Base-by-base conservation (phyloP, 2,797 vertebrate species). In the Heterohyrax brucei region DNA sequence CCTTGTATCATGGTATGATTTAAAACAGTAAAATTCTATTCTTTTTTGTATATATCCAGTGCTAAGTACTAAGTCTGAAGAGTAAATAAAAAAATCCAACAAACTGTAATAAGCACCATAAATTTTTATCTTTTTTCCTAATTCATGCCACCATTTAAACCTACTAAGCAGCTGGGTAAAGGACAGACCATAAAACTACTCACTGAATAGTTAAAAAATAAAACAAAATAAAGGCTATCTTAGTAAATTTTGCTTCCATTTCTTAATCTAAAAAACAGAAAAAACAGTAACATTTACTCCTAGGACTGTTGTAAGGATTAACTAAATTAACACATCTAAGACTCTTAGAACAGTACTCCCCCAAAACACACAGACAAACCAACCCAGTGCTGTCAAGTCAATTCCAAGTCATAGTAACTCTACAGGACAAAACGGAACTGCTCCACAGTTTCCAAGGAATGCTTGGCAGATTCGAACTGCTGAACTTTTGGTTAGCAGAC, bases 21-120 rank as follows among this genome's bases (percentile, higher is more conserved):
- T 50, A 68, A 33, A 12, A 93, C 5, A 90, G 78, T 66, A 91
- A 94, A 77, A 93, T 64, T 10, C 14, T 94, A 72, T 33, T 86
- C 50, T 95, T 77, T 96, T 92, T 90, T 81, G 77, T 26, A 7
- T 30, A 77, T 78, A 89, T 88, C 46, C 72, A 93, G 91, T 19
- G 24, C 7, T 28, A 95, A 95, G 44, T 79, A 88, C 3, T 90
- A 92, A 48, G 28, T 44, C 76, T 89, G 95, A 93, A 87, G 18
- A 24, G 68, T 75, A 6, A 95, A 84, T 75, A 16, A 96, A 79
- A 48, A 91, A 72, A 4, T 61, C 39, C 30, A 92, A 78, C 26
- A 75, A 85, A 93, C 18, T 87, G 10, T 30, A 89, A 33, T 83
- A 81, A 95, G 7, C 19, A 82, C 7, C 53, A 79, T 28, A 77